These are phyloP conservation scores for Rousettus madagascariensis DNA, from an alignment of 2,797 vertebrate genomes.

Conservation along the genomic window DNA sequence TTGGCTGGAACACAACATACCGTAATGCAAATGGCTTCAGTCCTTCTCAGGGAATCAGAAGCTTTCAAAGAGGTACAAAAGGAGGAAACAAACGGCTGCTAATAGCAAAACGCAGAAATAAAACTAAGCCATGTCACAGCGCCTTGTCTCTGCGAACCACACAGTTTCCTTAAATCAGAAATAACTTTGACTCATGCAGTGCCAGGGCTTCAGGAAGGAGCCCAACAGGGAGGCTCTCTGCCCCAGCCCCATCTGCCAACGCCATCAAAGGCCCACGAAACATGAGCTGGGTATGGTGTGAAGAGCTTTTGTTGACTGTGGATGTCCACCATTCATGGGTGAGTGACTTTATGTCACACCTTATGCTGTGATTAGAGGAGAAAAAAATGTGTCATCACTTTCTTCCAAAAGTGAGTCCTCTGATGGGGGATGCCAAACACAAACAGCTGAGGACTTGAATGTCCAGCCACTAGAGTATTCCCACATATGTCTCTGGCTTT, in stretches of 20 bases:
- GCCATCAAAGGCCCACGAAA: background rate
- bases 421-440: background rate
- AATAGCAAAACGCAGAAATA: constrained; percentile 37
- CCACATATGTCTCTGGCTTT: background rate
- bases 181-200: background rate
- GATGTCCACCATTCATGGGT: accelerated
- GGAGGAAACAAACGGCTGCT: constrained; percentile 36
- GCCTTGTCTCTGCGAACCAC: background rate
- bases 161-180: background rate
- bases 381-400: background rate
- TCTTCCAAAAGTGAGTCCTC: background rate
- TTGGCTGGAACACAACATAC: background rate
- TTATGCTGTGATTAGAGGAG: background rate
- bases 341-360: background rate
- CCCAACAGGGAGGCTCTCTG: accelerated
- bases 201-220: background rate
- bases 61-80: constrained; percentile 48
- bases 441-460: background rate
- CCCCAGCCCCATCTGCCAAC: too few species aligned
- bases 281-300: too few species aligned
- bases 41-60: background rate
- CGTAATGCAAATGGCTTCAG: constrained; percentile 49
- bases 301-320: background rate
- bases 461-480: background rate
- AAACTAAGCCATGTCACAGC: background rate